Evolutionary conservation across 2,797 vertebrate species (phyloP), one percentile per base, ranked within the genome.

Genomic region (Dromococcyx pavoninus): DNA sequence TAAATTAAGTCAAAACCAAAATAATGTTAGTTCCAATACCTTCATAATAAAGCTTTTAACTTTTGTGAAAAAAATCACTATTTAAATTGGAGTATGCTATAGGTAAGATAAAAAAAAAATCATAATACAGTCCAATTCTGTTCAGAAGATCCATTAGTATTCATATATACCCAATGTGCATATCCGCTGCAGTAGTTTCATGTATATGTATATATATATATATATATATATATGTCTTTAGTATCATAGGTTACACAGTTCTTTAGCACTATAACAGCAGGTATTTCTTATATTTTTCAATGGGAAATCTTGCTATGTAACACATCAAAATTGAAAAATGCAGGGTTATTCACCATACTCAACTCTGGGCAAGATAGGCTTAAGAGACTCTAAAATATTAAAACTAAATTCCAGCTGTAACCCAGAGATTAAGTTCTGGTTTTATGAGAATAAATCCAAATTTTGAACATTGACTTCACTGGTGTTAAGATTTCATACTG

Each of bases 1-100:
- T 76, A 56, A 86, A 41, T 35, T 51, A 74, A 48, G 3, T 61
- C 7, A 37, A 76, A 77, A 81, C 2, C 14, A 73, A 84, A 56
- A 4, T 27, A 70, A 22, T 1, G 0, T 0, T 62, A 37, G 8
- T 35, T 16, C n/a, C 7, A 10, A 4, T 65, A 32, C 4, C 13
- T 51, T 76, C 51, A 53, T 25, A 66, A 44, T 44, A 76, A 57
- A 76, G 7, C 2, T 62, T 41, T 12, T 73, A 35, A 48, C 25
- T 72, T 86, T 54, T 62, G 23, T 80, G 61, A 76, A 70, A 14
- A 64, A 82, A 78, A 37, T 6, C 10, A 28, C 4, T 51, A 8
- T 2, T 58, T 8, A 48, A 60, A 41, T 41, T 41, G 2, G 30
- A n/a, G 7, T 54, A 22, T 57, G 2, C 33, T 67, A 67, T 5